Base-by-base conservation (phyloP, 2,797 vertebrate genomes). In the Smutsia gigantea region DNA sequence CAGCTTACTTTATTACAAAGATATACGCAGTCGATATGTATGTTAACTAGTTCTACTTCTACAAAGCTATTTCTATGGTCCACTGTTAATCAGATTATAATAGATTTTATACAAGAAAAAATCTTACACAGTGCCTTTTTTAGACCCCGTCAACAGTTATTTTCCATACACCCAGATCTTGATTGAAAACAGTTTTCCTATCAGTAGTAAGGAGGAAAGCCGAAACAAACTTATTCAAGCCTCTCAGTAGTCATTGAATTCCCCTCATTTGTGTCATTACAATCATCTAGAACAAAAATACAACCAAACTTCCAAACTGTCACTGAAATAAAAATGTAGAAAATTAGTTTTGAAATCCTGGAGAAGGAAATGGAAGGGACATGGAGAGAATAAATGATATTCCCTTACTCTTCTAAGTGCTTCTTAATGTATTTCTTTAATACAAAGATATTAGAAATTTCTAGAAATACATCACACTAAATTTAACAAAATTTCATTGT, bases 21-120 rank as follows among this genome's bases (percentile, higher is more conserved):
- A 66, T 42, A 39, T 14, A 75, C 11, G 68, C 5, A 89, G 25
- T 68, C 39, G 63, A 61, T 90, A 63, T 55, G 5, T 31, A 71
- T 81, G n/a, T 51, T 93, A 77, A 77, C 25, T 90, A 6, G 2
- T 46, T 90, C 37, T 84, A n/a, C 10, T 79, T 66, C 68, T 42
- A 81, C 8, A 71, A 82, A 91, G 31, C 46, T 77, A 86, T 93
- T 92, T 91, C 37, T 75, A 92, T 77, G 34, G 23, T 10, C 21
- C 29, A 68, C 4, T 75, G n/a, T 85, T 91, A 5, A 93, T 87
- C 31, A 57, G 18, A 89, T 93, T 87, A 93, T 27, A 90, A 92
- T 74, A 78, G 49, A 83, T 75, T 77, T 85, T 82, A 77, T 61
- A 82, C 6, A 72, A 74, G 21, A 74, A 82, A 93, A 37, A 59